Percentiles rank a stretch among this genome's conserved stretches.
These are phyloP conservation scores for Cecropterus lyciades DNA, from an alignment of 1,140 invertebrate genomes.

Conservation along the genomic window DNA sequence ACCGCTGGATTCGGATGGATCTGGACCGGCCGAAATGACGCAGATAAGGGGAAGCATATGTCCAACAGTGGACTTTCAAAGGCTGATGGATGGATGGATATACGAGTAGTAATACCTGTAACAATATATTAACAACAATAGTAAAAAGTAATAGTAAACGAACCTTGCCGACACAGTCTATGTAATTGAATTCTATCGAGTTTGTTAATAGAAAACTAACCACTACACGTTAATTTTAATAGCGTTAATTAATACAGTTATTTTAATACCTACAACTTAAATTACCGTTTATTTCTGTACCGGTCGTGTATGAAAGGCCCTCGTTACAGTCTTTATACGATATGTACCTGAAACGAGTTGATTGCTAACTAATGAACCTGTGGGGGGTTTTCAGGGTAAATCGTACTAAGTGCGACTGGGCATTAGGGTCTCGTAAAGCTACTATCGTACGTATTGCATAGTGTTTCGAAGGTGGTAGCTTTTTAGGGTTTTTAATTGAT, in stretches of 20 bases:
- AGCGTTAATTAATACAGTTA: slow-evolving; percentile 22
- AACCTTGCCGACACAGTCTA: too few species aligned
- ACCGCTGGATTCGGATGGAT: too few species aligned
- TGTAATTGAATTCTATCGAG: not conserved
- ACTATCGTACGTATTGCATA: too few species aligned
- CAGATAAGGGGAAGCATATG: too few species aligned
- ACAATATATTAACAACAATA: not conserved
- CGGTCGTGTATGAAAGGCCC: not conserved
- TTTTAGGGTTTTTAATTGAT: too few species aligned
- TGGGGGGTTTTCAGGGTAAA: not conserved
- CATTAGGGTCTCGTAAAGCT: too few species aligned
- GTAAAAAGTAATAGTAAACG: not conserved
- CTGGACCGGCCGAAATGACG: too few species aligned
- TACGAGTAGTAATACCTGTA: too few species aligned
- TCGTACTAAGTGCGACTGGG: not conserved
- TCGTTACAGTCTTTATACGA: slow-evolving; percentile 22
- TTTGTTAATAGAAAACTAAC: slow-evolving; percentile 9
- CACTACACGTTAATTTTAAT: slow-evolving; percentile 15
- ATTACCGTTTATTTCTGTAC: slow-evolving; percentile 5
- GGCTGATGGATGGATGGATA: too few species aligned
- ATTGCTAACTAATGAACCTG: slow-evolving; percentile 27
- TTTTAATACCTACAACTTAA: slow-evolving; percentile 15
- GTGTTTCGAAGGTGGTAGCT: too few species aligned
- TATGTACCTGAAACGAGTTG: slow-evolving; percentile 15
- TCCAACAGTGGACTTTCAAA: too few species aligned